Base-by-base conservation (phyloP, 2,797 vertebrate genomes). In the Brotula barbata region DNA sequence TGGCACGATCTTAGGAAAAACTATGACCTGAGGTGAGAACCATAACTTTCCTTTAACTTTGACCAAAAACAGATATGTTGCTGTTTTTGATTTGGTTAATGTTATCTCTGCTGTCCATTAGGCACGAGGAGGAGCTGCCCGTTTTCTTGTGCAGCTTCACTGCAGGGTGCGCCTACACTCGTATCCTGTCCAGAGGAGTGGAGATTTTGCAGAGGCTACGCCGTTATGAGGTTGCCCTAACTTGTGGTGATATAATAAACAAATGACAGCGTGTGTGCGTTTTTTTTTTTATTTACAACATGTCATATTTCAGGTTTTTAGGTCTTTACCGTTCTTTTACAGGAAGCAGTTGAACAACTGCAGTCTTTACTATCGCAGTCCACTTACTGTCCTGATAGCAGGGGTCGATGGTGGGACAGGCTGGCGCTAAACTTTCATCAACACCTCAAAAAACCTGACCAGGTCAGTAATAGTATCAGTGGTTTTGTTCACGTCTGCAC, bases 361-460 rank as follows among this genome's bases (percentile, higher is more conserved):
- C 88, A 76, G 68, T 80, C 64, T 6, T 93, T 99, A 36, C 82
- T 99, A 63, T 83, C 84, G 28, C 96, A 99, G 84, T 79, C 84
- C 0, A 39, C 90, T 57, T 98, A 95, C 44, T 99, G 97, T 86
- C 86, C 85, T 1, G 94, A 95, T 90, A 96, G 94, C 82, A 91
- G 96, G 71, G 96, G 97, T 41, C 91, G 93, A 8, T 99, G 97
- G 97, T 99, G 96, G 96, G 96, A 99, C 71, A 90, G 96, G 13
- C 88, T 99, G 39, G 95, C 94, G 0, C 91, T 99, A 10, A 98
- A 99, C 81, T 87, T 98, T 20, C 96, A 98, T 42, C 94, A 98
- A 80, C 94, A 99, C 80, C 82, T 99, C 52, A 98, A 94, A 78
- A 90, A 86, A 62, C 88, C 85, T 0, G 89, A 94, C 59, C 90